Percentiles rank a stretch among this genome's conserved stretches.
These are phyloP conservation scores for Ctenopoma multispine DNA, from an alignment of 2,797 vertebrate species.

Conservation along the genomic window DNA sequence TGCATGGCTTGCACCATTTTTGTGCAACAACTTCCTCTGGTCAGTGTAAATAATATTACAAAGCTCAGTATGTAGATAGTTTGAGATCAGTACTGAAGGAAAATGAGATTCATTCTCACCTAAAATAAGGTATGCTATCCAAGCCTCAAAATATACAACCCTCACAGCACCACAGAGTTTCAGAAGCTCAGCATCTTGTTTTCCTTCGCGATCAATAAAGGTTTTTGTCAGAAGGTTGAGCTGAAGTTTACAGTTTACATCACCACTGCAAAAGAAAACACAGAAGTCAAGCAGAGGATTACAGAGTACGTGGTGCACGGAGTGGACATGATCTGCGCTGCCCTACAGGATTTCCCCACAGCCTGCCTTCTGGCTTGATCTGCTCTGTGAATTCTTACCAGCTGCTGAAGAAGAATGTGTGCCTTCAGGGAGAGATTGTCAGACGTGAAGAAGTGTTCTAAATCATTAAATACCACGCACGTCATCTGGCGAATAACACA, in stretches of 20 bases:
- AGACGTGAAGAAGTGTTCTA: constrained; percentile 34
- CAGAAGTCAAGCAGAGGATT: constrained; percentile 17
- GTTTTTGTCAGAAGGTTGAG: constrained; percentile 11
- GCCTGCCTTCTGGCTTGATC: constrained; percentile 22
- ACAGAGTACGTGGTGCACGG: neutral
- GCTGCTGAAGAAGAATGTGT: constrained; percentile 19
- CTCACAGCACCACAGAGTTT: constrained; percentile 30
- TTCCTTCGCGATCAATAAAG: constrained; percentile 12
- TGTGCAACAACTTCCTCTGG: neutral
- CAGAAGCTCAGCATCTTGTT: constrained; percentile 37
- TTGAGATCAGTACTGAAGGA: constrained; percentile 41
- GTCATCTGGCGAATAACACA: constrained; percentile 26
- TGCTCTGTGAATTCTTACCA: constrained; percentile 8
- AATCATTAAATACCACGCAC: constrained; percentile 46
- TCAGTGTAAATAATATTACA: constrained; percentile 26
- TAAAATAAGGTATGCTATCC: constrained; percentile 19
- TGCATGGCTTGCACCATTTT: neutral
- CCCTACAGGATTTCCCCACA: constrained; percentile 1
- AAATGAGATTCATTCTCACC: constrained; percentile 20
- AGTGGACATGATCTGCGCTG: constrained; percentile 22
- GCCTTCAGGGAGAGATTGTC: constrained; percentile 36
- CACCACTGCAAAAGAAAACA: constrained; percentile 7
- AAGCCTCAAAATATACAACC: neutral
- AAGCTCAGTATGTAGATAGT: constrained; percentile 1
- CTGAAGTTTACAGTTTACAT: constrained; percentile 20